Base-by-base conservation (phyloP, 1,140 invertebrate species). In the Solen grandis region DNA sequence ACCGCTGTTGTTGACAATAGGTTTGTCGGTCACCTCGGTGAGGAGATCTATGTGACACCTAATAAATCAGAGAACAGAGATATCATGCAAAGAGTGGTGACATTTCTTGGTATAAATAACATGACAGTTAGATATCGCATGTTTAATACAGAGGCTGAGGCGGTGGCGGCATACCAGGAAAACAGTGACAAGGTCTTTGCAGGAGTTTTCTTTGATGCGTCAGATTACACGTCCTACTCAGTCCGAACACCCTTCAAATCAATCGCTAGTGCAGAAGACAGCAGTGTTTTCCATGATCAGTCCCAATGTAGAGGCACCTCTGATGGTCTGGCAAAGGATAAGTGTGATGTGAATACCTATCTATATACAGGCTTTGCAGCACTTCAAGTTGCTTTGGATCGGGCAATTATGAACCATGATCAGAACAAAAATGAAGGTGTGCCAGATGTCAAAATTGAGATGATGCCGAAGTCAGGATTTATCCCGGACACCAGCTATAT, bases 401-500 rank as follows among this genome's bases (percentile, higher is more conserved):
- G 86, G 36, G 85, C 84, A 8, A 82, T 90, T 19, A 70, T 75
- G 72, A 66, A 65, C 57, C 25, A 36, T 5, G 38, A 19, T 14
- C 29, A 68, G 13, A 50, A 57, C 22, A 66, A 52, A 66, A n/a
- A 72, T 29, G n/a, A 38, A 22, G 25, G 46, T 29, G 27, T 66
- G 0, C 82, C 82, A 0, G 57, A 81, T 0, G 68, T 87, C 0
- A 38, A 33, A 27, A 68, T 90, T 2, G 82, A 90, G 60, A 73
- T 90, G 82, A 87, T 91, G 83, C 89, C 90, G 4, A 90, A 89
- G 62, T 55, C 66, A 5, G 60, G 46, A 0, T 91, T 78, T 78
- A 84, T 75, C 8, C 86, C 88, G 22, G 81, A 89, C 60, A 81
- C 86, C 0, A 78, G 66, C 5, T 85, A 84, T 73, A 81, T 91